Conservation (phyloP, 2,113 vertebrate genomes). For the Capreolus pygargus region DNA sequence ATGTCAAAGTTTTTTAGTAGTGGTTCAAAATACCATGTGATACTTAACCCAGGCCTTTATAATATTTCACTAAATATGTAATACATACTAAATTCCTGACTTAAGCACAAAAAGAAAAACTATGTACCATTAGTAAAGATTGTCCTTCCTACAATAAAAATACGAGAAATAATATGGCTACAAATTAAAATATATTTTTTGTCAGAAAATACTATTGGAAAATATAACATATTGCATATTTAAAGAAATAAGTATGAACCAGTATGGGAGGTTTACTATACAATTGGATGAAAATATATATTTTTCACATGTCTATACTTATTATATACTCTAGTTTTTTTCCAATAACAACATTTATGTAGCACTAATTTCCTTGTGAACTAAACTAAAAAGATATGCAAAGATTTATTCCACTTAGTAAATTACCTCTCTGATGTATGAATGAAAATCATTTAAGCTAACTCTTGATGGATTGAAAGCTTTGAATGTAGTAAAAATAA, state of each 20-base stretch:
- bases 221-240: neutral
- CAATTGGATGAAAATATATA: neutral
- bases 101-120: neutral
- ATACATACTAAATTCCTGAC: neutral
- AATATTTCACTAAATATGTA: neutral
- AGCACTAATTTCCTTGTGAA: neutral
- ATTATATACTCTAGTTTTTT: neutral
- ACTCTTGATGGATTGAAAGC: neutral
- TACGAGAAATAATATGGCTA: neutral
- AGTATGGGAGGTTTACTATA: neutral
- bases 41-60: neutral
- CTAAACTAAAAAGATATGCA: neutral
- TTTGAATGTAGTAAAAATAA: conserved; percentile 28
- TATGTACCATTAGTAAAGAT: neutral
- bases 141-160: neutral
- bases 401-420: neutral
- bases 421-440: neutral
- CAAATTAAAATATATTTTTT: neutral
- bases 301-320: neutral
- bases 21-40: neutral
- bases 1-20: neutral
- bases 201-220: neutral
- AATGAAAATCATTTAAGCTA: neutral
- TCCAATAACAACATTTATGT: neutral
- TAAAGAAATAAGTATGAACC: neutral